These are phyloP conservation scores for Phaenicophaeus curvirostris DNA, from an alignment of 2,797 vertebrate genomes.

Conservation along the genomic window DNA sequence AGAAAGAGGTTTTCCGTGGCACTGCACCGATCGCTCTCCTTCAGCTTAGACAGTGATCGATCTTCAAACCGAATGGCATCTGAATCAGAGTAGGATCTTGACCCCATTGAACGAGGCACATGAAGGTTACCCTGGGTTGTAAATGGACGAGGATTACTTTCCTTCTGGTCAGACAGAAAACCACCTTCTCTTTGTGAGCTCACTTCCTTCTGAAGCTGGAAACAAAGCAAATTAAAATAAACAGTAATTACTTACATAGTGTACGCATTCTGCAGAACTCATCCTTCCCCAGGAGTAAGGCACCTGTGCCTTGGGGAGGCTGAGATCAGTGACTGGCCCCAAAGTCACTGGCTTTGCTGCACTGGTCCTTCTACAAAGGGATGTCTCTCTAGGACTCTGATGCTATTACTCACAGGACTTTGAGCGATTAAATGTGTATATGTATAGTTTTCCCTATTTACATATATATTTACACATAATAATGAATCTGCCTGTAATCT, in stretches of 20 bases:
- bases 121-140: conserved; percentile 79
- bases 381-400: neutral
- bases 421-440: neutral
- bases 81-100: conserved; percentile 85
- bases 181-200: conserved; percentile 69
- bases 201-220: conserved; percentile 87
- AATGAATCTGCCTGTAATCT: neutral
- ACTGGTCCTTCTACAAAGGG: neutral
- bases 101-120: conserved; percentile 45
- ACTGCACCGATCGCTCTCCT: conserved; percentile 80
- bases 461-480: neutral
- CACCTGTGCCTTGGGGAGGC: neutral
- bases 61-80: conserved; percentile 84
- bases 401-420: neutral
- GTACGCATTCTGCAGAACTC: neutral
- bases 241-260: neutral
- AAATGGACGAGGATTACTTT: conserved; percentile 70
- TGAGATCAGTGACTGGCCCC: accelerated
- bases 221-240: neutral
- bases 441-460: neutral
- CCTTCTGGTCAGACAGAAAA: conserved; percentile 75
- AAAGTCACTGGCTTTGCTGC: neutral
- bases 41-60: conserved; percentile 80
- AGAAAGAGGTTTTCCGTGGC: conserved; percentile 90
- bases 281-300: neutral